Percentiles rank a stretch among this genome's conserved stretches.
Evolutionary conservation across 2,113 vertebrate genomes (phyloP).

Genomic region (Tursiops truncatus): DNA sequence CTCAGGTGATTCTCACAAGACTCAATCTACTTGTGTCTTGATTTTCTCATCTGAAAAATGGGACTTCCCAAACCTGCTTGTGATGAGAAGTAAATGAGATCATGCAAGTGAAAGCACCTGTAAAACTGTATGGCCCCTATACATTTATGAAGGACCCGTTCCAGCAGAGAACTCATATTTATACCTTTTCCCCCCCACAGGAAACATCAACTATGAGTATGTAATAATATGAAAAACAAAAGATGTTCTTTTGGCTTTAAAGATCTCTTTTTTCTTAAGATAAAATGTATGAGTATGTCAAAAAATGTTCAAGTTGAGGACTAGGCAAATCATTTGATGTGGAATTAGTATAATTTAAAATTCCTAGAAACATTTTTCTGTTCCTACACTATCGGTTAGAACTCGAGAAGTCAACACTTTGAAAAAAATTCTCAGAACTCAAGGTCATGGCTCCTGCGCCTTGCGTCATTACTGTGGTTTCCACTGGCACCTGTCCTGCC

Average conservation of each 20-base stretch:
- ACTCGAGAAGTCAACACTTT: not conserved
- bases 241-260: not conserved
- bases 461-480: constrained; percentile 43
- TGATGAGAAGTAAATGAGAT: not conserved
- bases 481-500: constrained; percentile 58
- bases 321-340: not conserved
- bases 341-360: not conserved
- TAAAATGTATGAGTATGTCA: not conserved
- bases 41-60: not conserved
- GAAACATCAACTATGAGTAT: not conserved
- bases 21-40: not conserved
- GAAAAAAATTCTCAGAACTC: constrained; percentile 24
- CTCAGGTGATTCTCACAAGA: not conserved
- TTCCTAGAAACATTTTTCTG: not conserved
- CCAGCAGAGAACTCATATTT: not conserved
- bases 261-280: not conserved
- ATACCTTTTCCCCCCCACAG: not conserved
- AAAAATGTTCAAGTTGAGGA: not conserved
- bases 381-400: not conserved
- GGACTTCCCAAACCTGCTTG: not conserved
- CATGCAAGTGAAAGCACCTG: not conserved
- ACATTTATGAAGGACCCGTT: not conserved
- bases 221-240: not conserved
- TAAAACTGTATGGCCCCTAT: not conserved
- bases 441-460: not conserved